phyloP scores from a whole-genome alignment of 2,797 vertebrate genomes.

The Steatocranus sp. region DNA sequence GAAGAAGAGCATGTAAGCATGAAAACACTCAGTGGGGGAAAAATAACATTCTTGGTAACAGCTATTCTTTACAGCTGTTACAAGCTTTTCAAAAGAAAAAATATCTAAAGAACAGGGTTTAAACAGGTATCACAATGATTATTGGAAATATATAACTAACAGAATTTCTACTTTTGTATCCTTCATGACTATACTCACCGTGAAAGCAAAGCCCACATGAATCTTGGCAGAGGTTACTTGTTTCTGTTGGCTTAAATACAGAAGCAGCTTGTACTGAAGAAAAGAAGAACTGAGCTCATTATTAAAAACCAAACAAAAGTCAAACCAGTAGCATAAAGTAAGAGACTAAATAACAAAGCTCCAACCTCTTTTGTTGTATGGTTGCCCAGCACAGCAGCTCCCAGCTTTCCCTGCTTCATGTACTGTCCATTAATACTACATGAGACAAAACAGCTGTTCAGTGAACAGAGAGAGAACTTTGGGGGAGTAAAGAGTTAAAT shows the following conservation, averaged over 20 bases:
- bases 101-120: not conserved
- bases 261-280: constrained; percentile 89
- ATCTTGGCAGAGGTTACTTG: constrained; percentile 85
- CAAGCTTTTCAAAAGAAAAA: not conserved
- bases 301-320: constrained; percentile 13
- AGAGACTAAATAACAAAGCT: constrained; percentile 22
- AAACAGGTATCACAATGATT: not conserved
- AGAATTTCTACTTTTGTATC: not conserved
- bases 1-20: not conserved
- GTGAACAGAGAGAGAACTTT: not conserved
- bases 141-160: rapidly evolving
- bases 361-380: constrained; percentile 86
- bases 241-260: constrained; percentile 93
- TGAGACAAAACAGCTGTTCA: not conserved
- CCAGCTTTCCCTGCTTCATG: constrained; percentile 92
- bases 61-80: not conserved
- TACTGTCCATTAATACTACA: constrained; percentile 89
- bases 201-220: constrained; percentile 83
- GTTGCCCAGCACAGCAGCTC: constrained; percentile 89
- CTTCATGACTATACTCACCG: constrained; percentile 74
- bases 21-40: not conserved
- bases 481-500: not conserved
- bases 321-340: constrained; percentile 17
- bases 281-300: not conserved
- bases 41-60: not conserved